Evolutionary conservation across 2,113 vertebrate species (phyloP).

Genomic region (Heteronetta atricapilla): DNA sequence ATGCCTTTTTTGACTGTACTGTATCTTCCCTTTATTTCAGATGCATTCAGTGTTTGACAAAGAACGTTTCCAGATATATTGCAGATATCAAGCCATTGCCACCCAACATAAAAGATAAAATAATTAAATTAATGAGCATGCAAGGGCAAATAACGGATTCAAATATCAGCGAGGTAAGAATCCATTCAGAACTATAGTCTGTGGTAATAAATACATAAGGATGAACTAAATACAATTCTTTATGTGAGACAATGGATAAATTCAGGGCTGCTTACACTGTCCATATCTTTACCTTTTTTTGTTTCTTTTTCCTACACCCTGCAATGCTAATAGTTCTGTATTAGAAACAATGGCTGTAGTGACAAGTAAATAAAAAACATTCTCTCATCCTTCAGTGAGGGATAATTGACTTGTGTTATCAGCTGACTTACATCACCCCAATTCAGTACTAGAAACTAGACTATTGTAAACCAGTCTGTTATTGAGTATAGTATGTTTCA

Average conservation of each 20-base stretch:
- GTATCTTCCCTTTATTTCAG: constrained; percentile 69
- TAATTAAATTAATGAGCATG: constrained; percentile 82
- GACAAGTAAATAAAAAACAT: background rate
- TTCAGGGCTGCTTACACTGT: background rate
- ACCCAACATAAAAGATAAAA: constrained; percentile 83
- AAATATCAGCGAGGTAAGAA: constrained; percentile 86
- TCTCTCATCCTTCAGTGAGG: background rate
- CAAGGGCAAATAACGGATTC: constrained; percentile 83
- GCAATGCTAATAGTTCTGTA: background rate
- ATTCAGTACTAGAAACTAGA: background rate
- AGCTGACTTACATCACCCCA: background rate
- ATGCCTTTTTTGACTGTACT: background rate
- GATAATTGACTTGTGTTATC: background rate
- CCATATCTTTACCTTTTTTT: background rate
- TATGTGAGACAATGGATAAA: background rate
- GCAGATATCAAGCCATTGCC: constrained; percentile 81
- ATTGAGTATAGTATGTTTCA: background rate
- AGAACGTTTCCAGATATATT: constrained; percentile 78
- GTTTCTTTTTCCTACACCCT: background rate
- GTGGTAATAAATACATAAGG: background rate
- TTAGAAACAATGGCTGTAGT: background rate
- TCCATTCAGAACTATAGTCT: background rate
- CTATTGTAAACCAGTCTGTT: background rate
- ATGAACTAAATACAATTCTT: background rate
- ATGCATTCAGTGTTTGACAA: constrained; percentile 75